A percentile compares a stretch with the other conserved stretches of the same genome.
These are phyloP conservation scores for Lepidurus couesii DNA, from an alignment of 1,140 invertebrate species.

Conservation along the genomic window DNA sequence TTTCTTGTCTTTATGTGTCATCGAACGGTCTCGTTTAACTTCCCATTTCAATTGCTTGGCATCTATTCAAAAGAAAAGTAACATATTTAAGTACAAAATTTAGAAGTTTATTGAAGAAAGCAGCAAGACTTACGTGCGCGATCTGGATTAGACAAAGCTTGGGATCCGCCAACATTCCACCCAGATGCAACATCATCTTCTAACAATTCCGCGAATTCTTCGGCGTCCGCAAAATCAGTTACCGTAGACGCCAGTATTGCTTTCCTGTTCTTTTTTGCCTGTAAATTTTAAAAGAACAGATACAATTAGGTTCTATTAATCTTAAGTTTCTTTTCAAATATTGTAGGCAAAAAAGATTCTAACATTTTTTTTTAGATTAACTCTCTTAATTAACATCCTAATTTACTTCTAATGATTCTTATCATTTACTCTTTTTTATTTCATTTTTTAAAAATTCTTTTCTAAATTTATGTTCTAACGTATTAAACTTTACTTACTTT, in stretches of 20 bases:
- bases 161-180: conserved; percentile 38
- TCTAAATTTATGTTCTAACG: too few species aligned
- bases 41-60: conserved; percentile 40
- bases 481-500: too few species aligned
- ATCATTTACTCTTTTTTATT: background rate
- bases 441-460: too few species aligned
- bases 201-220: conserved; percentile 43
- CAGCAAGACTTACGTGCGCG: conserved; percentile 36
- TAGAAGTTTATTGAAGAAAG: background rate
- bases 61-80: conserved; percentile 26
- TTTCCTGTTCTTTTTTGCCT: conserved; percentile 37
- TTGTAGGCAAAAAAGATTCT: conserved; percentile 7
- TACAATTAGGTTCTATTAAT: conserved; percentile 17
- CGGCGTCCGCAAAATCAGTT: conserved; percentile 35
- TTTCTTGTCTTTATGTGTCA: conserved; percentile 34
- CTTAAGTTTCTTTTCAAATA: background rate
- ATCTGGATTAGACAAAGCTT: conserved; percentile 39
- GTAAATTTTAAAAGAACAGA: conserved; percentile 36
- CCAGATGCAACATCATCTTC: conserved; percentile 41
- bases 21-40: conserved; percentile 38
- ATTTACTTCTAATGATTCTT: background rate
- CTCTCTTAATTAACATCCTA: background rate
- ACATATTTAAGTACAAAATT: background rate
- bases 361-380: background rate
- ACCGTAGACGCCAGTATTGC: conserved; percentile 34